Conservation (phyloP, 2,888 invertebrate genomes). For the Trilocha varians region DNA sequence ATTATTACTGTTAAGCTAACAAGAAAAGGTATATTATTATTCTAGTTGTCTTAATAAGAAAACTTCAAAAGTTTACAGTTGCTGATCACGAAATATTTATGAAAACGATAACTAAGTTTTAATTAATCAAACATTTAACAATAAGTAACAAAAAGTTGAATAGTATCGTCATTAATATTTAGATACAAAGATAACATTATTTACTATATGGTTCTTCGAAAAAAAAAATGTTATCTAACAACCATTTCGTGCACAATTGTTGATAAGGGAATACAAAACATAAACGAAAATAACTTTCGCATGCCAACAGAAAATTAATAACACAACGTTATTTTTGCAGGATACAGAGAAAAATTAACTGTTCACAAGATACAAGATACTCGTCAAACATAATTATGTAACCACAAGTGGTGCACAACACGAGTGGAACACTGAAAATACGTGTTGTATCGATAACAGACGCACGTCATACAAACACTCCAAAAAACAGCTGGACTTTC, state of each 20-base stretch:
- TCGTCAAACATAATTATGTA: not conserved
- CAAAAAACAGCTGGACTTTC: not conserved
- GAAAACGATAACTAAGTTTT: too few relatives aligned
- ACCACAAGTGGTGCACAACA: not conserved
- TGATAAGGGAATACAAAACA: not conserved
- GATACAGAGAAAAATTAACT: not conserved
- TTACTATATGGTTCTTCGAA: not conserved
- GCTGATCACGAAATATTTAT: too few relatives aligned
- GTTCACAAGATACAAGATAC: not conserved
- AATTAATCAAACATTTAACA: too few relatives aligned
- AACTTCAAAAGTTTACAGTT: too few relatives aligned
- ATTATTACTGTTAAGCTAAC: too few relatives aligned
- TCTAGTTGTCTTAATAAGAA: too few relatives aligned
- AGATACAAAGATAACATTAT: not conserved
- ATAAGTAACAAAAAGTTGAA: too few relatives aligned
- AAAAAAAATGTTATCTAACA: not conserved
- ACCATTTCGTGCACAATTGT: too few relatives aligned
- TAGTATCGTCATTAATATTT: not conserved
- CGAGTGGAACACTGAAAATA: not conserved
- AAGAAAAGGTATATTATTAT: too few relatives aligned
- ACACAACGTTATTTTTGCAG: not conserved
- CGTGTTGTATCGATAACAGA: not conserved
- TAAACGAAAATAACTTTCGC: not conserved
- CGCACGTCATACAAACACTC: not conserved
- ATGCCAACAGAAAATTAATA: not conserved